Evolutionary conservation across 2,797 vertebrate genomes (phyloP).

Genomic region (Sebastes aleutianus): DNA sequence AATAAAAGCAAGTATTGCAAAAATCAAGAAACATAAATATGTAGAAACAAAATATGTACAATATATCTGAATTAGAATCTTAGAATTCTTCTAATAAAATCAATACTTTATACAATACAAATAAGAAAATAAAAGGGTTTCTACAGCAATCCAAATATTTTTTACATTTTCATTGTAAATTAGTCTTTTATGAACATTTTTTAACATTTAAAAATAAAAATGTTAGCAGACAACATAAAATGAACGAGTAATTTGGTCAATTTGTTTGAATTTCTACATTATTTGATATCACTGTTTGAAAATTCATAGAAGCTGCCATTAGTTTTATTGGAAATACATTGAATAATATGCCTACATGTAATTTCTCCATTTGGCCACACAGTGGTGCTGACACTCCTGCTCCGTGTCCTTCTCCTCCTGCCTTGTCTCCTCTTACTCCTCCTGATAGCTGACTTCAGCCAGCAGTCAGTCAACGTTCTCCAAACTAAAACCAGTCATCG

Average conservation of each 20-base stretch:
- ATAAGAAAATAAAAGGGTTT: neutral
- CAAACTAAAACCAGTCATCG: neutral
- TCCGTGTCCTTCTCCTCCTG: neutral
- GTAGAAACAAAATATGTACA: neutral
- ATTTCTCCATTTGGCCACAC: conserved; percentile 38
- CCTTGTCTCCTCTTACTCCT: neutral
- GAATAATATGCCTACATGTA: neutral
- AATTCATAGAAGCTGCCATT: neutral
- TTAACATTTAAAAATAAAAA: neutral
- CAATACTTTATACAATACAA: neutral
- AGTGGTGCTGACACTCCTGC: conserved; percentile 27
- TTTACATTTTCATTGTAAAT: neutral
- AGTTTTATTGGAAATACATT: neutral
- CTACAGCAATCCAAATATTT: neutral
- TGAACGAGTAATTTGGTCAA: neutral
- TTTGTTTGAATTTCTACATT: neutral
- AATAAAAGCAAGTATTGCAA: neutral
- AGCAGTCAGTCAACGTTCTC: neutral
- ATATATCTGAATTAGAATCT: neutral
- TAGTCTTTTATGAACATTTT: neutral
- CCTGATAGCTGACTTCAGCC: neutral
- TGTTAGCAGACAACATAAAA: neutral
- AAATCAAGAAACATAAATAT: neutral
- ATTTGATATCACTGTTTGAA: neutral
- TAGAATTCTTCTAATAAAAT: neutral